phyloP scores from a whole-genome alignment of 2,888 invertebrate species.

The Agrochola lota region DNA sequence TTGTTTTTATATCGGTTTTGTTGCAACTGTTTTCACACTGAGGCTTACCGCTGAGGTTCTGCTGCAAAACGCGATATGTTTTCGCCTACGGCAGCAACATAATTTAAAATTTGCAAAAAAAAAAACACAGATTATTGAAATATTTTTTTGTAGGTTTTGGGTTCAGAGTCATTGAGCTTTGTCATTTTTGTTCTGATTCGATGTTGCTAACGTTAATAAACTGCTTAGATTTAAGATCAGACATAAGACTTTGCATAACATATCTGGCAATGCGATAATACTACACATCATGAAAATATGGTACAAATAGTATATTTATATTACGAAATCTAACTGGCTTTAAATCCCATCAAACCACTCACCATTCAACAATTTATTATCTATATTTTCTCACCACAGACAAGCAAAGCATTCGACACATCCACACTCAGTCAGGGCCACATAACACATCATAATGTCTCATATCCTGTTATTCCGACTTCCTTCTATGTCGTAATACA shows the following conservation, averaged over 20 bases:
- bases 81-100: background rate
- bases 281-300: background rate
- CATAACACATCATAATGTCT: constrained; percentile 73
- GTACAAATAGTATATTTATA: background rate
- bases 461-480: constrained; percentile 79
- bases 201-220: background rate
- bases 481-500: constrained; percentile 81
- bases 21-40: background rate
- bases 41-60: background rate
- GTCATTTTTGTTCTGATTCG: background rate
- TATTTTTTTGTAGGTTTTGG: background rate
- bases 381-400: background rate
- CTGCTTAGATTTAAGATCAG: background rate
- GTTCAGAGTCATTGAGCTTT: background rate
- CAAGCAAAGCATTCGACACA: constrained; percentile 28
- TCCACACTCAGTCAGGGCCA: constrained; percentile 46
- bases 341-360: background rate
- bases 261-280: background rate
- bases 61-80: background rate
- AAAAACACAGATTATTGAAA: background rate
- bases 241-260: background rate
- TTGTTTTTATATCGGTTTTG: background rate
- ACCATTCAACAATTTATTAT: background rate
- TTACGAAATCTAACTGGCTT: background rate
- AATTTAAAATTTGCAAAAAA: background rate